Percentiles rank a stretch among this genome's conserved stretches.
These are phyloP conservation scores for Brotula barbata DNA, from an alignment of 2,797 vertebrate species.

Conservation along the genomic window DNA sequence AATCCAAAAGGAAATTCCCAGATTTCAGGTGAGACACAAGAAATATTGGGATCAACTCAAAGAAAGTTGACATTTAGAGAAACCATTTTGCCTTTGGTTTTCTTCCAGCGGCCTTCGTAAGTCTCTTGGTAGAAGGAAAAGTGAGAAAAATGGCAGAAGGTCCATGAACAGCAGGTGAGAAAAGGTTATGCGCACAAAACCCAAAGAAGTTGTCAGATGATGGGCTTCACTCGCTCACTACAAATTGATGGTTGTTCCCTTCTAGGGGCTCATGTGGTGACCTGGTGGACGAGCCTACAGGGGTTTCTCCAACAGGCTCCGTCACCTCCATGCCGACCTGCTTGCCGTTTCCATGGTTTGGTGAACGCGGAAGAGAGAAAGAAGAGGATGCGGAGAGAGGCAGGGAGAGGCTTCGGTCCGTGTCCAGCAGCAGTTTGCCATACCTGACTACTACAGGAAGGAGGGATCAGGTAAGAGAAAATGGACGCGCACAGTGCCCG, in stretches of 20 bases:
- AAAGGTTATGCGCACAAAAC: not conserved
- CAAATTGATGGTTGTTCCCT: not conserved
- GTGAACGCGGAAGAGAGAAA: constrained; percentile 84
- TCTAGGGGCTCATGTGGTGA: constrained; percentile 81
- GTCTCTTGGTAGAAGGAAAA: constrained; percentile 86
- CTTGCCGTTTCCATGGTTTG: constrained; percentile 91
- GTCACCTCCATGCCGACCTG: constrained; percentile 87
- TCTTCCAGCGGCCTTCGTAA: constrained; percentile 85
- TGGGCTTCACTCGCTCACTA: too few species aligned
- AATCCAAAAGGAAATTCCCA: constrained; percentile 87
- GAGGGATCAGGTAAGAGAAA: constrained; percentile 67
- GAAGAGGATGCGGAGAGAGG: constrained; percentile 77
- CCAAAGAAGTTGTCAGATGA: too few species aligned
- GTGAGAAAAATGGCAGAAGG: constrained; percentile 77
- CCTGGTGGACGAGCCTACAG: constrained; percentile 77
- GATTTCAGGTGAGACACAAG: constrained; percentile 93
- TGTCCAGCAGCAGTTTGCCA: constrained; percentile 82
- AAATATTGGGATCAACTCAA: too few species aligned
- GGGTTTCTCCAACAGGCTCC: constrained; percentile 82
- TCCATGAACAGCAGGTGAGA: constrained; percentile 83
- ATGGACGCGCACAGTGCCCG: not conserved
- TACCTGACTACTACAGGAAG: constrained; percentile 80
- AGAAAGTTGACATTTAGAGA: too few species aligned
- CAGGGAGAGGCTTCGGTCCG: constrained; percentile 81
- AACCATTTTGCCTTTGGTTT: not conserved